These are phyloP conservation scores for Rhodeus uyekii DNA, from an alignment of 2,797 vertebrate genomes.

Conservation along the genomic window DNA sequence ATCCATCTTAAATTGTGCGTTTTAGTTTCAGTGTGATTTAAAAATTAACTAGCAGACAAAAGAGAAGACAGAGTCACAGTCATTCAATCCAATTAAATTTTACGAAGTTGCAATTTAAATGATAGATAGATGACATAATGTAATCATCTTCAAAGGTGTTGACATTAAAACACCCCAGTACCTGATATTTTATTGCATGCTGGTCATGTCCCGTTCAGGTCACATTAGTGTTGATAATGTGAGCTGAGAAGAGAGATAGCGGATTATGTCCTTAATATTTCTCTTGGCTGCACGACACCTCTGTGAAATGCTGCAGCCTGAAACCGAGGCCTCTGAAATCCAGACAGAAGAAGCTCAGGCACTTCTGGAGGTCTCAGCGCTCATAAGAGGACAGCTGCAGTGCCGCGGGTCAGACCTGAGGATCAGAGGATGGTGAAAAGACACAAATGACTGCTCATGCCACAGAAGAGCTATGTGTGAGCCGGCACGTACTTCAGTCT, in stretches of 20 bases:
- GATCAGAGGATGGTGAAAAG: conserved; percentile 31
- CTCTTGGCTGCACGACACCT: conserved; percentile 51
- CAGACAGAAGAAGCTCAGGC: conserved; percentile 58
- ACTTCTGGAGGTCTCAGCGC: conserved; percentile 17
- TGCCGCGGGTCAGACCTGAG: background rate
- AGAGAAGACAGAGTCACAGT: background rate
- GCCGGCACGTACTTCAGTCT: conserved; percentile 12
- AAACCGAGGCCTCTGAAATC: conserved; percentile 57
- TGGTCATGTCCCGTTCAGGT: conserved; percentile 16
- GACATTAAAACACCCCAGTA: background rate
- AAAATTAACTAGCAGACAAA: too few species aligned
- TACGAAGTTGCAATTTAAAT: background rate
- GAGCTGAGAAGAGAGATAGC: conserved; percentile 54
- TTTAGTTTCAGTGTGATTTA: too few species aligned
- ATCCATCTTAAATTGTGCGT: too few species aligned
- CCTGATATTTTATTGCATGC: background rate
- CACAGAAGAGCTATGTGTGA: background rate
- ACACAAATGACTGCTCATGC: background rate
- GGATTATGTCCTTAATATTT: conserved; percentile 54
- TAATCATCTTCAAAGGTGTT: background rate
- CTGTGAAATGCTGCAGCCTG: conserved; percentile 55
- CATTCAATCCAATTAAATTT: background rate
- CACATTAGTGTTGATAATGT: conserved; percentile 30
- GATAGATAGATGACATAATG: background rate
- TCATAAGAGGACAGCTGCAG: conserved; percentile 61